phyloP scores from a whole-genome alignment of 2,797 vertebrate genomes.

The Calcarius lapponicus region DNA sequence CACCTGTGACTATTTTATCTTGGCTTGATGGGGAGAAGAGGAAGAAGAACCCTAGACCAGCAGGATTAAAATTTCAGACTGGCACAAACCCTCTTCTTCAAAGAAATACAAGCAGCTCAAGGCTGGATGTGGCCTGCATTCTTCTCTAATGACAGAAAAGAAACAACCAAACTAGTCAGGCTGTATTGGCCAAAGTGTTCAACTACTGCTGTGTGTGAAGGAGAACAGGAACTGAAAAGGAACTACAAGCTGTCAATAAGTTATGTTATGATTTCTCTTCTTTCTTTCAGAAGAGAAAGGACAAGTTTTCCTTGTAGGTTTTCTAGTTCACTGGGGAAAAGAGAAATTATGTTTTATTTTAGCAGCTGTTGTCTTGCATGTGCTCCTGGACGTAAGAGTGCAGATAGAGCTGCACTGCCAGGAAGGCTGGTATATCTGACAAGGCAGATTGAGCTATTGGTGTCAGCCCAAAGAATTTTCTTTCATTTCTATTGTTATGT shows the following conservation, averaged over 20 bases:
- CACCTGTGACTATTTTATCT: background rate
- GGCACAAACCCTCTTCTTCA: background rate
- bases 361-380: background rate
- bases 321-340: background rate
- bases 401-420: accelerated
- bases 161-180: background rate
- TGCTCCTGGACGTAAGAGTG: background rate
- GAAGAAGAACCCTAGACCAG: background rate
- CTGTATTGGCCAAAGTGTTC: background rate
- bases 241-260: background rate
- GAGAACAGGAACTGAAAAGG: background rate
- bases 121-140: background rate
- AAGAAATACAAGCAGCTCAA: background rate
- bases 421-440: background rate
- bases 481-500: background rate
- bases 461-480: background rate
- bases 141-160: background rate
- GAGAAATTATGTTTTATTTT: background rate
- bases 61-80: background rate
- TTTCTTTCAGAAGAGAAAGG: background rate
- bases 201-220: background rate
- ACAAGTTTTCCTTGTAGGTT: background rate
- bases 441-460: background rate
- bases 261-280: background rate
- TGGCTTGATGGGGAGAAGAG: background rate